Evolutionary conservation across 2,113 vertebrate species (phyloP), one percentile per base, ranked within the genome.

Genomic region (Ahaetulla prasina): DNA sequence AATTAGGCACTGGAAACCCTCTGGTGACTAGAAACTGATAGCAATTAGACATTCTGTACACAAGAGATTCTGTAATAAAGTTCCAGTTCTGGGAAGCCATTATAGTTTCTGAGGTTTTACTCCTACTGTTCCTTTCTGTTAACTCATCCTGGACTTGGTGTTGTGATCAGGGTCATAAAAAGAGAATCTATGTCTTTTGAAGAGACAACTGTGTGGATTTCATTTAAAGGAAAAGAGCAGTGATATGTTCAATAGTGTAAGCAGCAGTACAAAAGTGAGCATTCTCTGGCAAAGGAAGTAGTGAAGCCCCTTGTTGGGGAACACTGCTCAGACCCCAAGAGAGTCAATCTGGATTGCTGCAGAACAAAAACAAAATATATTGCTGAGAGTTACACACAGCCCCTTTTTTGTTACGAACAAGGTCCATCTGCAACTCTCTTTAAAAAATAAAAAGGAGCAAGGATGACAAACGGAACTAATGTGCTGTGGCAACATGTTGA

Each of bases 391-490:
- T 95, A 95, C 95, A 95, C 93, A 92, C 88, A 55, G 63, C 89
- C 47, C 63, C 92, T 16, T 92, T 92, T 92, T 86, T 60, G 95
- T 91, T 94, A 91, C 93, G 94, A 91, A 93, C 49, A 95, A 93
- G 91, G 68, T 30, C 86, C 91, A 50, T 92, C 68, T 92, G 89
- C 91, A 95, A 94, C 91, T 92, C 92, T 87, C 52, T 89, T 89
- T 27, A 14, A 84, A 91, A 94, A 87, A 52, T 88, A 94, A 94
- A 95, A 39, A 91, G 89, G 92, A 92, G 94, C 94, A 95, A 94
- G 1, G 95, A 96, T 96, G 95, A 97, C 95, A 96, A 95, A 95
- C 95, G 95, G 94, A 97, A 97, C 94, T 94, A 93, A 96, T 96
- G 93, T 93, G 92, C 95, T 94, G 95, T 95, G 95, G 96, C 91